Base-by-base conservation (phyloP, 2,888 invertebrate genomes). In the Macrophya alboannulata region DNA sequence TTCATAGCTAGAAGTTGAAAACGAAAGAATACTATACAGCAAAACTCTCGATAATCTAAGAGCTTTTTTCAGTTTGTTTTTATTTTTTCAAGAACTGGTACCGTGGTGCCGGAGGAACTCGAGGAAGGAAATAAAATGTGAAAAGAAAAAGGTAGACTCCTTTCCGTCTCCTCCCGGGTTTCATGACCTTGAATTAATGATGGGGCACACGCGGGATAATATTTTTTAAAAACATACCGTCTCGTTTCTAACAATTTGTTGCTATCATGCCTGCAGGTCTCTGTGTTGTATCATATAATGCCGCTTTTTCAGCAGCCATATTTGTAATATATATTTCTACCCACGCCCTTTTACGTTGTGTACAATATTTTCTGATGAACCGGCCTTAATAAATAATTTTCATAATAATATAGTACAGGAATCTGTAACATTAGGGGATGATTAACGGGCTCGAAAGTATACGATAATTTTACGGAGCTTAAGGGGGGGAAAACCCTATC, bases 241-340 rank as follows among this genome's bases (percentile, higher is more conserved):
- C 77, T 55, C 77, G 55, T 77, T 77, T 51, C n/a, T 77, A 51
- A 77, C 55, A 77, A 77, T 77, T 77, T 77, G 55, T 77, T 55
- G 55, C 55, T 77, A 55, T 77, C 55, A 37, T 55, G 31, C 45
- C 21, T 25, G 12, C n/a, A n/a, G 51, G n/a, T 55, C 55, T 77
- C 31, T 51, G 5, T 51, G n/a, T 77, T 77, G 31, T 77, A 31
- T 74, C 21, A 76, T n/a, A 76, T 15, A 48, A n/a, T 48, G 5
- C 10, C 4, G 25, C 21, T 40, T 74, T 1, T 3, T 15, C 17
- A 12, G 31, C 9, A 15, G 55, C 17, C 21, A 17, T 8, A 8
- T 17, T 72, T 55, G 55, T 17, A 17, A 55, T 55, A 77, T n/a
- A 72, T 77, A 51, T 77, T 55, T 55, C 8, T 45, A 9, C n/a